A percentile compares a stretch with the other conserved stretches of the same genome.
phyloP scores from a whole-genome alignment of 2,888 invertebrate species.

The Thereva nobilitata region DNA sequence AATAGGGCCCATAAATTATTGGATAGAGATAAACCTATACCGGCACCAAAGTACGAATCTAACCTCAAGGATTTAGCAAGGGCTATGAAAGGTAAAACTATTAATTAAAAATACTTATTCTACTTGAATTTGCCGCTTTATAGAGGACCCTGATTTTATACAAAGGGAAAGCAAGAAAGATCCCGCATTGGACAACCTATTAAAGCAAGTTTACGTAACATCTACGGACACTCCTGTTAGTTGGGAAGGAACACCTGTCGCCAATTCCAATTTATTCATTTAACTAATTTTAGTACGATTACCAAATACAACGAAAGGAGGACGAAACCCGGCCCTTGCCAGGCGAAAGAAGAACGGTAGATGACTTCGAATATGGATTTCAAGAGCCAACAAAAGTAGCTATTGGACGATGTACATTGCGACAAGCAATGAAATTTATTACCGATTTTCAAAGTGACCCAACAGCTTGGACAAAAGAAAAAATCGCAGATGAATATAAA shows the following conservation, averaged over 20 bases:
- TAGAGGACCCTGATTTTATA: constrained; percentile 65
- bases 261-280: constrained; percentile 3
- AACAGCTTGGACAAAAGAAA: constrained; percentile 60
- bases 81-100: constrained; percentile 60
- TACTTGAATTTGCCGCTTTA: constrained; percentile 47
- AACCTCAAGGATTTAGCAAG: constrained; percentile 67
- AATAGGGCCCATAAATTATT: constrained; percentile 74
- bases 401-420: constrained; percentile 68
- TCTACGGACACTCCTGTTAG: constrained; percentile 60
- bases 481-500: constrained; percentile 72
- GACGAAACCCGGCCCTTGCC: constrained; percentile 64
- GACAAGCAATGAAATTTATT: constrained; percentile 68
- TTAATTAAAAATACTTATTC: neutral
- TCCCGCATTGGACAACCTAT: constrained; percentile 63
- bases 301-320: constrained; percentile 47
- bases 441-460: constrained; percentile 68
- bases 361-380: constrained; percentile 69
- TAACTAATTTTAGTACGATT: constrained; percentile 49
- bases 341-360: constrained; percentile 59
- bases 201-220: constrained; percentile 75
- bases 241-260: neutral
- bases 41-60: constrained; percentile 71
- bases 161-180: constrained; percentile 69
- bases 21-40: constrained; percentile 64
- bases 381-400: constrained; percentile 67